Evolutionary conservation across 2,113 vertebrate genomes (phyloP).

Genomic region (Abramis brama): DNA sequence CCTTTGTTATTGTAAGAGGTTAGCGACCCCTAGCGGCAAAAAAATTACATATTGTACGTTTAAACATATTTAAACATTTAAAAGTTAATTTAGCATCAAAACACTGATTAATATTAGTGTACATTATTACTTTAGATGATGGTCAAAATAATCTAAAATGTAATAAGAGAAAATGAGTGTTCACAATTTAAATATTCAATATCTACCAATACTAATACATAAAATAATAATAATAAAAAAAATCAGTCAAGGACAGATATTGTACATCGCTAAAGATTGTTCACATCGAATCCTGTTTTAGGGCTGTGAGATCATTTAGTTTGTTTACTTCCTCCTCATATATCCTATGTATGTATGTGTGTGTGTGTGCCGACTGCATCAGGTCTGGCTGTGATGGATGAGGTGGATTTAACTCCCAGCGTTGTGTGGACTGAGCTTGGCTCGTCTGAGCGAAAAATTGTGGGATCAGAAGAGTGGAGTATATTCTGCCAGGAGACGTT

Average conservation of each 20-base stretch:
- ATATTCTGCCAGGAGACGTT: slow-evolving; percentile 31
- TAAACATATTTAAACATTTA: too few relatives aligned
- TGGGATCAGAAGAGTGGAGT: slow-evolving; percentile 42
- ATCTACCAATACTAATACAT: neutral
- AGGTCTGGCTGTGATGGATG: slow-evolving; percentile 67
- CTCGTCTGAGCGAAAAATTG: slow-evolving; percentile 45
- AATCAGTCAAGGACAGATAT: neutral
- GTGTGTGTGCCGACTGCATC: slow-evolving; percentile 46
- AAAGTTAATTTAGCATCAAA: too few relatives aligned
- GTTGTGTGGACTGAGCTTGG: slow-evolving; percentile 57
- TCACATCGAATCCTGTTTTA: neutral
- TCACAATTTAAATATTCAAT: neutral
- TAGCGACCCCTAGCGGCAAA: too few relatives aligned
- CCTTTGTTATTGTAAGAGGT: too few relatives aligned
- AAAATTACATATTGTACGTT: too few relatives aligned
- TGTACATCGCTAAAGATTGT: neutral
- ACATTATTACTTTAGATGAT: neutral
- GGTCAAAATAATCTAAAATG: neutral
- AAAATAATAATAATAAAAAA: neutral
- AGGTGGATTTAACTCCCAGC: slow-evolving; percentile 58
- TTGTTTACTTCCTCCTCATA: slow-evolving; percentile 54
- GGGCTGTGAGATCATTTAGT: slow-evolving; percentile 30
- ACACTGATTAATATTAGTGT: too few relatives aligned
- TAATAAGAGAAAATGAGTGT: neutral
- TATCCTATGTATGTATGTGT: slow-evolving; percentile 66